Conservation (phyloP, 2,888 invertebrate genomes). For the Chaitophorus viminalis region DNA sequence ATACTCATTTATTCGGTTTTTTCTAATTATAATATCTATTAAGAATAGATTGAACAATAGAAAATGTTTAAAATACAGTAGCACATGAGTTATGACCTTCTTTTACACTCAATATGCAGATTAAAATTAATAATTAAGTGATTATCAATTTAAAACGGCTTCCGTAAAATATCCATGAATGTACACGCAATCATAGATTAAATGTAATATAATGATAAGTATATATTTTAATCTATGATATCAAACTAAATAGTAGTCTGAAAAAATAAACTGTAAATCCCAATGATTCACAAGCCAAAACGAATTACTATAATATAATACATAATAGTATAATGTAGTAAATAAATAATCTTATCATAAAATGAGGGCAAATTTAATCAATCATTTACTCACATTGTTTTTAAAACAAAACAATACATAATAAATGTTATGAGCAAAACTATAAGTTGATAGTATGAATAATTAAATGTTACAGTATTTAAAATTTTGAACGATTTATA, state of each 20-base stretch:
- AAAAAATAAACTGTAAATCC: slow-evolving; percentile 6
- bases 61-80: slow-evolving; percentile 40
- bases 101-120: slow-evolving; percentile 29
- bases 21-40: slow-evolving; percentile 4
- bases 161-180: slow-evolving; percentile 20
- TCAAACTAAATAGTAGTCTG: too few relatives aligned
- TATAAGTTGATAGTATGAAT: slow-evolving; percentile 24
- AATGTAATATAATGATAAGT: neutral
- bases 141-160: slow-evolving; percentile 13
- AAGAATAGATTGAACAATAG: slow-evolving; percentile 46
- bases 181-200: neutral
- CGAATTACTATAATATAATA: neutral
- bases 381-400: slow-evolving; percentile 43
- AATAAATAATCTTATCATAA: slow-evolving; percentile 44
- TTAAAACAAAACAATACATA: slow-evolving; percentile 59
- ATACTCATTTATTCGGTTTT: slow-evolving; percentile 39
- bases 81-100: neutral
- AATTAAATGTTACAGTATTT: neutral
- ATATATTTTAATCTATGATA: too few relatives aligned
- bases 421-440: slow-evolving; percentile 43
- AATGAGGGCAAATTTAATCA: slow-evolving; percentile 35
- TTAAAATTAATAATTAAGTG: slow-evolving; percentile 30
- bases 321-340: slow-evolving; percentile 28
- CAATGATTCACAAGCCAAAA: neutral
- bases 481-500: slow-evolving; percentile 5